phyloP scores from a whole-genome alignment of 2,888 invertebrate species.

The Galerucella pusilla region DNA sequence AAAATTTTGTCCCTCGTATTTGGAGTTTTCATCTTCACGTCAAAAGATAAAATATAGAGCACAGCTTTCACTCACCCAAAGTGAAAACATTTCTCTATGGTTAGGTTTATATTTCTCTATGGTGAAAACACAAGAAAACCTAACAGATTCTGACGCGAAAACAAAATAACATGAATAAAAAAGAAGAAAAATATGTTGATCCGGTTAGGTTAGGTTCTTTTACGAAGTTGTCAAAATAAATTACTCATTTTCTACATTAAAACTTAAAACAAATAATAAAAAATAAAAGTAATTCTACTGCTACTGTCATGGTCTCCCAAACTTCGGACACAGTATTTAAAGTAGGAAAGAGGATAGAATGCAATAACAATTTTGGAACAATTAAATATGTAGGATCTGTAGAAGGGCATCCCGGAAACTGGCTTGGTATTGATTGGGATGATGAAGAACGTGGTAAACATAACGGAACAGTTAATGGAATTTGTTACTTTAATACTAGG shows the following conservation, averaged over 20 bases:
- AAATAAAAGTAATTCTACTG: too few relatives aligned
- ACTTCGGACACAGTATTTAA: slow-evolving; percentile 36
- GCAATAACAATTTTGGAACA: slow-evolving; percentile 66
- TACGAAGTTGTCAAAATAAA: slow-evolving; percentile 17
- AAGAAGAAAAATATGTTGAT: slow-evolving; percentile 3
- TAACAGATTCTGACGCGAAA: too few relatives aligned
- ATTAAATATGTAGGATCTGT: slow-evolving; percentile 82
- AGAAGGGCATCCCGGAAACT: slow-evolving; percentile 76
- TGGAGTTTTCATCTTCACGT: too few relatives aligned
- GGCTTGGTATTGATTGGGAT: slow-evolving; percentile 99
- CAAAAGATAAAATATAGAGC: too few relatives aligned
- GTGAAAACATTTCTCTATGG: too few relatives aligned
- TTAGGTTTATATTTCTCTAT: too few relatives aligned
- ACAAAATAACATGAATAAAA: background rate
- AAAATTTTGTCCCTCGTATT: too few relatives aligned
- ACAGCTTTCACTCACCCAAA: too few relatives aligned
- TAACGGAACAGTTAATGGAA: slow-evolving; percentile 85
- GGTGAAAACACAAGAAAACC: too few relatives aligned
- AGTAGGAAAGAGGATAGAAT: slow-evolving; percentile 62
- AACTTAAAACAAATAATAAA: slow-evolving; percentile 4
- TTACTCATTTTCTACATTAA: slow-evolving; percentile 15
- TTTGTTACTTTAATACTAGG: slow-evolving; percentile 83
- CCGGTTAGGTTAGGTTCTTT: slow-evolving; percentile 3
- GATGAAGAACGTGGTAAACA: slow-evolving; percentile 90
- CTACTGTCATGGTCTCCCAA: slow-evolving; percentile 24